Base-by-base conservation (phyloP, 2,888 invertebrate genomes). In the Neelides folsomi region DNA sequence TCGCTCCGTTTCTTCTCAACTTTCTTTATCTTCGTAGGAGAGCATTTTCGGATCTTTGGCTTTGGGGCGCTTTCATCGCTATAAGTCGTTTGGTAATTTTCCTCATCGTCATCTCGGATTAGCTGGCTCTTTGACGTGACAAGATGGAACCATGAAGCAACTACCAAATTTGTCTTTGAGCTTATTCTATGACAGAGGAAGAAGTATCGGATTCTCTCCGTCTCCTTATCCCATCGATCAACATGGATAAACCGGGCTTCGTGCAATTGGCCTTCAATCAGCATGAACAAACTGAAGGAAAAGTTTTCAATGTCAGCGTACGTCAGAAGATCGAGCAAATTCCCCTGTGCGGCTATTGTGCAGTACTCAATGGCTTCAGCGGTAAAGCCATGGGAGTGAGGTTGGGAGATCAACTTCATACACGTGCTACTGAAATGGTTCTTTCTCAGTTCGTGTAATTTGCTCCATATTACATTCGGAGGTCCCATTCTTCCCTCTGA, bases 171-270 rank as follows among this genome's bases (percentile, higher is more conserved):
- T 27, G 3, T 27, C 7, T 5, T 27, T 5, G 27, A 5, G 27
- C 4, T 27, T 3, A 27, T 7, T 7, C 7, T 27, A 27, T 27
- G 27, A 27, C 27, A 27, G 27, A 57, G 49, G 54, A 57, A 57
- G 40, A 58, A 58, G 16, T 48, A 46, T 9, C 50, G 15, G 12
- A 49, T 48, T 3, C 49, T 41, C 27, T 50, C 51, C 15, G 49
- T 51, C 42, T 58, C 57, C 34, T 52, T 52, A 19, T 55, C 57
- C 57, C 57, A 58, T 1, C 55, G 49, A 19, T 58, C 57, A n/a
- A 58, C 55, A 43, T 58, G 57, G 2, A 47, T 42, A 42, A 58
- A 58, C 46, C 52, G 53, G 43, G 53, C 53, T 5, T 40, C 20
- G 27, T 54, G 52, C 2, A 53, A 42, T 4, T 18, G 27, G 9